Conservation (phyloP, 2,113 vertebrate genomes). For the Gymnorhina tibicen region DNA sequence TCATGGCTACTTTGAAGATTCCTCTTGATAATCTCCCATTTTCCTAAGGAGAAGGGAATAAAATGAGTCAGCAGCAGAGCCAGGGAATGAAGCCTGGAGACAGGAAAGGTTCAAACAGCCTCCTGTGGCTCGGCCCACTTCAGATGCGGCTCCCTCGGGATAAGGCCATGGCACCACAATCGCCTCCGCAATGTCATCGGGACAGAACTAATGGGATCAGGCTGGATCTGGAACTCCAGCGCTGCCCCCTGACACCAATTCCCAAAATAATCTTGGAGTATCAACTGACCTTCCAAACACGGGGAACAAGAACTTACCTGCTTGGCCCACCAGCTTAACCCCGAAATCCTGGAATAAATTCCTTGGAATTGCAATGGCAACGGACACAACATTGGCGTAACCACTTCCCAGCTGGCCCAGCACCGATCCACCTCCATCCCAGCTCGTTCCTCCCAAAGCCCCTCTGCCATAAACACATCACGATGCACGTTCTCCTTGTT, state of each 20-base stretch:
- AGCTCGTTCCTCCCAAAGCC: background rate
- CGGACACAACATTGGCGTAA: accelerated
- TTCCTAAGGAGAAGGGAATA: background rate
- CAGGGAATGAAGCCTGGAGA: background rate
- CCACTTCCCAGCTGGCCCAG: background rate
- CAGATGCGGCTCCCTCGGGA: background rate
- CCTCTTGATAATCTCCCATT: background rate
- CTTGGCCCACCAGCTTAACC: background rate
- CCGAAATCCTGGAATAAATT: background rate
- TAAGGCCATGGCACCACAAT: background rate
- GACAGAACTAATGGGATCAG: background rate
- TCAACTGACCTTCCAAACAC: background rate
- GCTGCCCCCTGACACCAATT: slow-evolving; percentile 17
- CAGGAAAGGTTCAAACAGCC: background rate
- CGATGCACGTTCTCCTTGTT: background rate
- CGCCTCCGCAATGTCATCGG: background rate
- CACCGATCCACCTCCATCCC: background rate
- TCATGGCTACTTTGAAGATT: background rate
- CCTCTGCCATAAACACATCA: background rate
- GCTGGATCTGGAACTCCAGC: background rate
- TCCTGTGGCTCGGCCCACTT: slow-evolving; percentile 11
- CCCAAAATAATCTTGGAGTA: background rate
- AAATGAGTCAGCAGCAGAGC: background rate
- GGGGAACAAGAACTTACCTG: background rate
- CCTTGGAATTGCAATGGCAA: background rate